phyloP scores from a whole-genome alignment of 2,113 vertebrate genomes.

The Macaca fascicularis region DNA sequence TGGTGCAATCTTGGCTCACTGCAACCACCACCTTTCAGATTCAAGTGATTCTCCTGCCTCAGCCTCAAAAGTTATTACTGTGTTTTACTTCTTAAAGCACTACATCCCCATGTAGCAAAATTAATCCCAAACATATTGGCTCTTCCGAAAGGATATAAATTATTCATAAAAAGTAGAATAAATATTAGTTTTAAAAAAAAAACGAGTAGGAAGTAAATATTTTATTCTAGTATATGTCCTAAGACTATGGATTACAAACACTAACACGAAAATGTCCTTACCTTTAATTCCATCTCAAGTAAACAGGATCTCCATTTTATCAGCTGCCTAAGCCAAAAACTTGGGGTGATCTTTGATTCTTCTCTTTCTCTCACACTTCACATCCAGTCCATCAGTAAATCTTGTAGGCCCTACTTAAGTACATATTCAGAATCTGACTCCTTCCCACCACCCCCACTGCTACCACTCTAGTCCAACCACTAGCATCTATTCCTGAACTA shows the following conservation, averaged over 20 bases:
- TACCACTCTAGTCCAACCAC: neutral
- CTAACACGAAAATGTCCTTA: neutral
- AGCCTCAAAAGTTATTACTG: neutral
- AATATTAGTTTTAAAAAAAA: neutral
- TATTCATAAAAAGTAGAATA: neutral
- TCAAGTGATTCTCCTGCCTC: too few species aligned
- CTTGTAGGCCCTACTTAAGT: neutral
- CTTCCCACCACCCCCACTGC: neutral
- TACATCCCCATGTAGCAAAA: neutral
- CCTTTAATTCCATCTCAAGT: constrained; percentile 21
- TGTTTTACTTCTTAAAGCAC: neutral
- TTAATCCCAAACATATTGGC: neutral
- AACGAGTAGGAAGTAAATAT: neutral
- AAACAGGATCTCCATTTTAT: constrained; percentile 18
- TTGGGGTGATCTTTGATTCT: neutral
- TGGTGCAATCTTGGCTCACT: too few species aligned
- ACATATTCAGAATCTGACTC: neutral
- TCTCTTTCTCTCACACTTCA: neutral
- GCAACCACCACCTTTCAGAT: too few species aligned
- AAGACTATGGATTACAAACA: neutral
- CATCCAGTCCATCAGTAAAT: neutral
- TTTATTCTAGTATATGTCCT: neutral
- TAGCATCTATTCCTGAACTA: neutral
- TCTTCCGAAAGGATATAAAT: neutral
- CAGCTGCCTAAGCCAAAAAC: neutral